Conservation (phyloP, 2,797 vertebrate species). For the Tapirus indicus region DNA sequence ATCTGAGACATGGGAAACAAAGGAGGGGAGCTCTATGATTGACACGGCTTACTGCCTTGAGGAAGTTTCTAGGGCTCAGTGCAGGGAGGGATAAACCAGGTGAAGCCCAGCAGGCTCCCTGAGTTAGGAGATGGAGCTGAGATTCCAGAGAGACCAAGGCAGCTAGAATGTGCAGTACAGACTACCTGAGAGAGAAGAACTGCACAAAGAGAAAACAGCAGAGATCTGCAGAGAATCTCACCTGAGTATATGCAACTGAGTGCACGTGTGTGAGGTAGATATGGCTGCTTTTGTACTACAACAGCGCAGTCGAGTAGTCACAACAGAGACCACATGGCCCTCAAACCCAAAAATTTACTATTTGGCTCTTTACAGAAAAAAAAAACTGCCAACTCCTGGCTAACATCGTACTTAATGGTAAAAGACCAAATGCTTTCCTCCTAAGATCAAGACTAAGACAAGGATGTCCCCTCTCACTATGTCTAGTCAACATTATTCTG, state of each 20-base stretch:
- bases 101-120: neutral
- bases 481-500: neutral
- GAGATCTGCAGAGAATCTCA: neutral
- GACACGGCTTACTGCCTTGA: neutral
- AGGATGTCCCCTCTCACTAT: neutral
- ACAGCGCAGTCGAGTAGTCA: neutral
- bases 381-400: neutral
- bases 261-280: rapidly evolving
- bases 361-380: neutral
- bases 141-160: neutral
- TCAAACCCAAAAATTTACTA: neutral
- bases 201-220: neutral
- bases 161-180: neutral
- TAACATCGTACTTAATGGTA: neutral
- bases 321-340: neutral
- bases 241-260: neutral
- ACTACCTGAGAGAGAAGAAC: neutral
- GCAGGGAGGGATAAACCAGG: neutral
- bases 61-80: neutral
- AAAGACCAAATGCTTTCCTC: neutral
- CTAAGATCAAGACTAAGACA: neutral
- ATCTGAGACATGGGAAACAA: neutral
- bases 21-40: neutral
- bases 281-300: too few species aligned
- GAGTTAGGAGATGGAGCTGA: neutral